Base-by-base conservation (phyloP, 2,888 invertebrate species). In the Adineta ricciae region DNA sequence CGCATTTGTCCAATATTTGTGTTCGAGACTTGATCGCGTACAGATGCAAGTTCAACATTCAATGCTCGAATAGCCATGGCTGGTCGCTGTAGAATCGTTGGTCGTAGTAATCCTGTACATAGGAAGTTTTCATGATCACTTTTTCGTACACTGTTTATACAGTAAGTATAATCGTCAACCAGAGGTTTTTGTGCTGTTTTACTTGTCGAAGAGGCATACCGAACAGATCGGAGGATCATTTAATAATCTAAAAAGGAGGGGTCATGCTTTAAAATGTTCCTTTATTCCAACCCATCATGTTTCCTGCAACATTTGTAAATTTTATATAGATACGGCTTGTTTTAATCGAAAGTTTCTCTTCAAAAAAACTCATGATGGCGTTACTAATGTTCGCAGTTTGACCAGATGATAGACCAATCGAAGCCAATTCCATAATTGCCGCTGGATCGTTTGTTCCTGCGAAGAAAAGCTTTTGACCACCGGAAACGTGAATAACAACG, bases 51-150 rank as follows among this genome's bases (percentile, higher is more conserved):
- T 41, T 78, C 78, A 78, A 78, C 78, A 32, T 78, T 78, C 9
- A 78, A 41, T 78, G 78, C 78, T 78, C 78, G 78, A 41, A 78
- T n/a, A 78, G 78, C 78, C 38, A 78, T 78, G 24, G 78, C 78
- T 41, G 78, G 24, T 41, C 78, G 78, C 41, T 78, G 78, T 24
- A 41, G 14, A 11, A 9, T n/a, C 41, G 41, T 14, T n/a, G 78
- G 78, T n/a, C 19, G 24, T 78, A 78, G 41, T 78, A 78, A 41
- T 19, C 78, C 78, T 24, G 41, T n/a, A n/a, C 78, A 78, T 78
- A 78, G 1, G n/a, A 78, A 78, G n/a, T 78, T 78, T 41, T 78
- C 78, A 78, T 78, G 41, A n/a, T 78, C 78, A 78, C 2, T 21
- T 41, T 78, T 78, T 11, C 78, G 78, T 41, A 78, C 78, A 78